Conservation (phyloP, 2,113 vertebrate genomes). For the Cercopithecus mona region DNA sequence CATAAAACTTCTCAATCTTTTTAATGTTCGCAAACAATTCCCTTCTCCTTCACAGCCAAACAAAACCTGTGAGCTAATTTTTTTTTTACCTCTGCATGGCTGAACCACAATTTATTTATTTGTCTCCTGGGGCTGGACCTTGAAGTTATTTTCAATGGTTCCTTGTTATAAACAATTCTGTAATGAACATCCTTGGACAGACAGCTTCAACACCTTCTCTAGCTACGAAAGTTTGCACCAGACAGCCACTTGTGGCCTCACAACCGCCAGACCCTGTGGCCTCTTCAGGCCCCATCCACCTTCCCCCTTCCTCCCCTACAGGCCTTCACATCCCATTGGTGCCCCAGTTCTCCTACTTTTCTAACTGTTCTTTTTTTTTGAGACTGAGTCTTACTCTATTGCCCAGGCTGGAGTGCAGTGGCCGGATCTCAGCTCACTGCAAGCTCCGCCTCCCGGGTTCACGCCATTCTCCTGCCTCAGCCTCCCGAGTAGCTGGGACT, state of each 20-base stretch:
- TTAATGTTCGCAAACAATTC: neutral
- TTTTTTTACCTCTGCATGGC: neutral
- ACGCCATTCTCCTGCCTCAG: too few relatives aligned
- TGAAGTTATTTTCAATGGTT: neutral
- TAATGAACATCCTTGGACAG: neutral
- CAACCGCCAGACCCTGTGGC: neutral
- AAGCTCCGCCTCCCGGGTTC: too few relatives aligned
- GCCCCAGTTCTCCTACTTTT: neutral
- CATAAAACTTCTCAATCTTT: neutral
- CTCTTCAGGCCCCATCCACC: neutral
- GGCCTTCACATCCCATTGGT: too few relatives aligned
- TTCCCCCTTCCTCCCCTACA: neutral
- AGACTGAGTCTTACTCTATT: accelerated
- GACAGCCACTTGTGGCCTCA: neutral
- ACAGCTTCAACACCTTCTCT: neutral
- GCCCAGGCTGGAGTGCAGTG: too few relatives aligned
- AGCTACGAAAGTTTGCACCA: neutral
- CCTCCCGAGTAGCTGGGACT: too few relatives aligned
- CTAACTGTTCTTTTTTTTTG: neutral
- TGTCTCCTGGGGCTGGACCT: neutral
- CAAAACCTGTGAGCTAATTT: neutral
- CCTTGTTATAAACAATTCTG: neutral
- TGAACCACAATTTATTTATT: neutral
- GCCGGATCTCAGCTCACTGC: too few relatives aligned
- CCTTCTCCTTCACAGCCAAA: constrained; percentile 8